Evolutionary conservation across 1,140 invertebrate genomes (phyloP).

Genomic region (Eriosoma lanigerum): DNA sequence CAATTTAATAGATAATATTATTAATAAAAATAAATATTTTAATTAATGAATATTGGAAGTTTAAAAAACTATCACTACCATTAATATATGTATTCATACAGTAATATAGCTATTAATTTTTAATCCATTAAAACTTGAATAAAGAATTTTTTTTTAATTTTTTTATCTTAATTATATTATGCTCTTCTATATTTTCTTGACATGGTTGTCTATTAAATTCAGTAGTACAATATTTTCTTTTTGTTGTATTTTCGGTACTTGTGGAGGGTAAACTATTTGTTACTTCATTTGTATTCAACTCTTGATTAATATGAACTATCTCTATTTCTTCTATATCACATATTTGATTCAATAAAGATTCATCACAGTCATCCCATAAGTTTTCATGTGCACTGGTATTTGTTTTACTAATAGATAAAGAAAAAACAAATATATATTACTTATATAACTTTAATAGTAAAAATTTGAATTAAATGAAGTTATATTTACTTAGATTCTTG

Average conservation of each 20-base stretch:
- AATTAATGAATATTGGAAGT: no score
- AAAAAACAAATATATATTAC: background rate
- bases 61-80: no score
- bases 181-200: background rate
- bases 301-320: background rate
- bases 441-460: background rate
- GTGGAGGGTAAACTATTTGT: background rate
- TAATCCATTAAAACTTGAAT: constrained; percentile 22
- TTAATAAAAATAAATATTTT: no score
- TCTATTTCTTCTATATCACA: constrained; percentile 7
- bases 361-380: constrained; percentile 36
- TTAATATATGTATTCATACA: no score
- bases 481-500: constrained; percentile 8
- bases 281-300: background rate
- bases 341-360: constrained; percentile 9
- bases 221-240: constrained; percentile 36
- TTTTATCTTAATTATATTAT: constrained; percentile 6
- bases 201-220: background rate
- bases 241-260: background rate
- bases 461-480: background rate
- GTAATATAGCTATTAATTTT: background rate
- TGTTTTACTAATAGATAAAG: background rate
- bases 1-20: no score
- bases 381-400: background rate
- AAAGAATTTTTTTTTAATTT: constrained; percentile 39